Percentiles rank a stretch among this genome's conserved stretches.
phyloP scores from a whole-genome alignment of 2,113 vertebrate genomes.

The Ursus arctos region DNA sequence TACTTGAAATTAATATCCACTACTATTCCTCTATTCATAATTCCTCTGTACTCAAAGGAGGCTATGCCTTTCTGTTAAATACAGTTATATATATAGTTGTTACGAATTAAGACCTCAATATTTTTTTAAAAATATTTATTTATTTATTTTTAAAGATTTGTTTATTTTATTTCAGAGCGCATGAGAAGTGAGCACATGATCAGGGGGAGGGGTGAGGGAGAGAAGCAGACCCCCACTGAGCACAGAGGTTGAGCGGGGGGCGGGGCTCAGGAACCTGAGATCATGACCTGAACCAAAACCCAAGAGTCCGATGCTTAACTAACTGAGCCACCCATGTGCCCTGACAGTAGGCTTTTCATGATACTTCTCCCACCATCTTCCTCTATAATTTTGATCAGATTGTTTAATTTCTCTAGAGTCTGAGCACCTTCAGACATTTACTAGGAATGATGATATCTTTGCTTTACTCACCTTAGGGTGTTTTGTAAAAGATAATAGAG shows the following conservation, averaged over 20 bases:
- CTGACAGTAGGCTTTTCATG: background rate
- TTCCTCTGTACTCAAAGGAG: background rate
- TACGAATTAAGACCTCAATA: background rate
- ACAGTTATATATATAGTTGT: background rate
- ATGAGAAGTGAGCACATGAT: background rate
- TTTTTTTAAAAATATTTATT: background rate
- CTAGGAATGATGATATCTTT: background rate
- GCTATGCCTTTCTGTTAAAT: background rate
- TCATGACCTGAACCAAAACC: background rate
- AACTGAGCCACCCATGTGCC: background rate
- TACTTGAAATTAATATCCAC: background rate
- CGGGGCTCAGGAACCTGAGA: background rate
- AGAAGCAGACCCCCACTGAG: background rate
- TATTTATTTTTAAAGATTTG: background rate
- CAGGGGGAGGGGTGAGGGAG: background rate
- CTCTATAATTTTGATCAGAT: background rate
- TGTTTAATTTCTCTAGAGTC: background rate
- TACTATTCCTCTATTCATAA: slow-evolving; percentile 14
- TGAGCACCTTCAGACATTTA: background rate
- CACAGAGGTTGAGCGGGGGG: background rate
- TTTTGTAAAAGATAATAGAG: background rate
- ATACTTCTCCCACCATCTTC: background rate
- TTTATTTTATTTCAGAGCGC: background rate
- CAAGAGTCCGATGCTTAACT: background rate
- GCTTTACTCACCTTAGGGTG: background rate